A percentile compares a stretch with the other conserved stretches of the same genome.
phyloP scores from a whole-genome alignment of 1,140 invertebrate genomes.

The Anastrepha ludens region DNA sequence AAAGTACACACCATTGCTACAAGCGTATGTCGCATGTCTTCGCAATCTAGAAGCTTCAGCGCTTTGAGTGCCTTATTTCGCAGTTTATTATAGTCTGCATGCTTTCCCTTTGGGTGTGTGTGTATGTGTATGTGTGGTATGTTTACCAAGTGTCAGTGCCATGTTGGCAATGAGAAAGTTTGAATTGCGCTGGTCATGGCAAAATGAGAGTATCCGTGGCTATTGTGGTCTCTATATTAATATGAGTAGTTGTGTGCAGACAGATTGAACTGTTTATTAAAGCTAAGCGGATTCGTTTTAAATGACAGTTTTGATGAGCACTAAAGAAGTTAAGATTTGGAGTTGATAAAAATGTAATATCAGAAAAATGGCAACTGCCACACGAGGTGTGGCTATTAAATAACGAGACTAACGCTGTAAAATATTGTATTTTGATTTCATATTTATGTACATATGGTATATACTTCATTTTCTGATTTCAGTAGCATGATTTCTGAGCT shows the following conservation, averaged over 20 bases:
- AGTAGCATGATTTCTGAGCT: too few species aligned
- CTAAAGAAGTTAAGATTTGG: not conserved
- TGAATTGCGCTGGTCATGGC: conserved; percentile 26
- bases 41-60: not conserved
- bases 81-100: conserved; percentile 10
- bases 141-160: conserved; percentile 34
- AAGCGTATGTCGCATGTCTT: not conserved
- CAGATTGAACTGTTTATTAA: conserved; percentile 11
- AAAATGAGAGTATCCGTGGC: not conserved
- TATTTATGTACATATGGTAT: too few species aligned
- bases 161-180: conserved; percentile 38
- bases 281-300: not conserved
- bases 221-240: not conserved
- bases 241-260: not conserved
- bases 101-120: not conserved
- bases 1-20: not conserved
- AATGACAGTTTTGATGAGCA: not conserved
- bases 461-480: too few species aligned
- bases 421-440: too few species aligned
- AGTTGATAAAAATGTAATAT: too few species aligned
- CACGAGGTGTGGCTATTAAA: too few species aligned
- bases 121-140: not conserved
- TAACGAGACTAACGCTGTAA: too few species aligned
- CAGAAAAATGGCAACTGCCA: too few species aligned
- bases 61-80: conserved; percentile 26